Evolutionary conservation across 1,140 invertebrate genomes (phyloP).

Genomic region (Neoseiulus cucumeris): DNA sequence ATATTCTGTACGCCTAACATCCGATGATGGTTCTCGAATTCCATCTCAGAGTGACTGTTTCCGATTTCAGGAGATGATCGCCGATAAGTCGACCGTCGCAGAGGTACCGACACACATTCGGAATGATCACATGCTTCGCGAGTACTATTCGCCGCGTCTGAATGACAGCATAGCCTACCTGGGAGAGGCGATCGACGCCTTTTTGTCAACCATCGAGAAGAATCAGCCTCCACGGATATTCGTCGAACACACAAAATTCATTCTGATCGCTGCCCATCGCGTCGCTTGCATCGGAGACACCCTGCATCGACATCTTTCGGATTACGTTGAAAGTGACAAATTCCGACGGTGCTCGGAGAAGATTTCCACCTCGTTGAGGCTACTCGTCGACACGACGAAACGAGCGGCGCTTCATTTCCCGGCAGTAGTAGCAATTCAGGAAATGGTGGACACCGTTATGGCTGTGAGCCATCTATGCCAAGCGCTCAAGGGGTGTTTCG

Average conservation of each 20-base stretch:
- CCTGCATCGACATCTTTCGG: slow-evolving; percentile 49
- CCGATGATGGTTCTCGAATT: too few relatives aligned
- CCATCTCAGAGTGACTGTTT: not conserved
- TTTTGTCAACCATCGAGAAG: slow-evolving; percentile 67
- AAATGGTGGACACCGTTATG: slow-evolving; percentile 75
- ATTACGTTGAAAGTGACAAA: slow-evolving; percentile 33
- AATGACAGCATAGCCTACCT: slow-evolving; percentile 59
- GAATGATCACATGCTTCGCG: slow-evolving; percentile 58
- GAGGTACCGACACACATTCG: slow-evolving; percentile 29
- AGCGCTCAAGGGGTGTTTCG: slow-evolving; percentile 38
- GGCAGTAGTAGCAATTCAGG: slow-evolving; percentile 63
- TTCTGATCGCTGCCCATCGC: slow-evolving; percentile 73
- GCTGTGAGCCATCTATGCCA: slow-evolving; percentile 54
- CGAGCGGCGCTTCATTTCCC: slow-evolving; percentile 72
- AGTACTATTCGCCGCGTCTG: slow-evolving; percentile 64
- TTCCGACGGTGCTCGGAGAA: slow-evolving; percentile 24
- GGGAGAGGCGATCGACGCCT: slow-evolving; percentile 70
- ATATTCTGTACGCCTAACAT: too few relatives aligned
- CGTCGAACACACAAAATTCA: slow-evolving; percentile 76
- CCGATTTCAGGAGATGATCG: slow-evolving; percentile 15
- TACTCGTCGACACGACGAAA: slow-evolving; percentile 67
- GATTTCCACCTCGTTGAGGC: slow-evolving; percentile 57
- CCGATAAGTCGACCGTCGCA: slow-evolving; percentile 22
- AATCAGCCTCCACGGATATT: slow-evolving; percentile 83
- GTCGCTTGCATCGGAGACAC: slow-evolving; percentile 82